phyloP scores from a whole-genome alignment of 2,888 invertebrate genomes.

The Amiota minor region DNA sequence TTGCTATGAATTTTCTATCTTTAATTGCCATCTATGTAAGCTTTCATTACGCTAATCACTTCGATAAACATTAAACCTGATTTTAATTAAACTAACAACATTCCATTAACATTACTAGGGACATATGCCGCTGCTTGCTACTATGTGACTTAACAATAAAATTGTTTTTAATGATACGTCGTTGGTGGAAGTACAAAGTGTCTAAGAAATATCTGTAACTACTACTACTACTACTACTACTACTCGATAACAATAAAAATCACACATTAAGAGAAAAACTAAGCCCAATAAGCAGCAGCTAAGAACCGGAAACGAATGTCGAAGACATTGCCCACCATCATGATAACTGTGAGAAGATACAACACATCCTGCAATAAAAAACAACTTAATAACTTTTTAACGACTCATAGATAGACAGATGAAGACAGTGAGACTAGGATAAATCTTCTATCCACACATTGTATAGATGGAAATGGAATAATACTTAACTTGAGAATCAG shows the following conservation, averaged over 20 bases:
- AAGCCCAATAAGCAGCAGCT: background rate
- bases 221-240: background rate
- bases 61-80: too few species aligned
- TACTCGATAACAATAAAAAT: constrained; percentile 8
- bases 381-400: constrained; percentile 48
- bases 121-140: too few species aligned
- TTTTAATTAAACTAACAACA: too few species aligned
- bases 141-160: too few species aligned
- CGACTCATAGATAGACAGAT: constrained; percentile 20
- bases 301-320: background rate
- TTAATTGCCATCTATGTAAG: too few species aligned
- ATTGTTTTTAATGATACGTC: too few species aligned
- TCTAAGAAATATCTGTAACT: constrained; percentile 1
- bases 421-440: too few species aligned
- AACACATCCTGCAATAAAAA: constrained; percentile 42
- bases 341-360: background rate
- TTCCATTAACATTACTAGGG: too few species aligned
- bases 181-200: background rate
- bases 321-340: background rate
- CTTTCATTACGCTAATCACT: too few species aligned
- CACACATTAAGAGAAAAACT: constrained; percentile 5
- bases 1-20: too few species aligned
- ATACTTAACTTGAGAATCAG: background rate
- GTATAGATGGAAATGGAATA: background rate
- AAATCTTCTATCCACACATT: background rate